A percentile compares a stretch with the other conserved stretches of the same genome.
These are phyloP conservation scores for Nomada fucata DNA, from an alignment of 2,888 invertebrate genomes.

Conservation along the genomic window DNA sequence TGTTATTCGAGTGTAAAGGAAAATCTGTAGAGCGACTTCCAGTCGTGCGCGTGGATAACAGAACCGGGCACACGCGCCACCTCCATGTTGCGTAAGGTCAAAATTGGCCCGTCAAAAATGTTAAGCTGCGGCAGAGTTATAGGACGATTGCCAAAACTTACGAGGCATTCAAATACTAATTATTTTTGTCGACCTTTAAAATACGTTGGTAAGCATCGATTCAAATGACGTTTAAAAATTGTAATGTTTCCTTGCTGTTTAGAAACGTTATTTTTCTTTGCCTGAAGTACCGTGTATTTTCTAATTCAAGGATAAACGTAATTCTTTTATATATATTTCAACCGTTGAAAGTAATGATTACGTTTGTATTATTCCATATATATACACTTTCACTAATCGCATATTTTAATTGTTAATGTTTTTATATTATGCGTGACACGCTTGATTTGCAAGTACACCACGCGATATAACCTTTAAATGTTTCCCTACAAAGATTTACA, in stretches of 20 bases:
- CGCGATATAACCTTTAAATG: conserved; percentile 60
- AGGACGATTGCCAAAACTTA: conserved; percentile 79
- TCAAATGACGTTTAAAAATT: background rate
- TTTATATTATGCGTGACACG: background rate
- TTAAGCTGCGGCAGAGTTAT: conserved; percentile 79
- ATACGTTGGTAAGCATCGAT: conserved; percentile 73
- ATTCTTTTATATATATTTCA: conserved; percentile 2
- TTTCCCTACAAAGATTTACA: background rate
- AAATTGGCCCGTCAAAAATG: conserved; percentile 77
- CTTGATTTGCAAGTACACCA: conserved; percentile 32
- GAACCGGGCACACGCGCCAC: conserved; percentile 55
- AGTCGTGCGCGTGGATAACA: conserved; percentile 56
- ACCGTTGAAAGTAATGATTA: no score
- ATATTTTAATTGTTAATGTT: conserved; percentile 12
- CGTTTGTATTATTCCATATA: background rate
- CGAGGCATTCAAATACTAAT: conserved; percentile 72
- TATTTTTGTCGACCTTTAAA: conserved; percentile 70
- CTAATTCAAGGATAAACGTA: conserved; percentile 8
- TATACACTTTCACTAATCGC: background rate
- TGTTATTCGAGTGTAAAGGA: conserved; percentile 28
- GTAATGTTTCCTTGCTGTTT: background rate
- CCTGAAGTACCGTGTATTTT: background rate
- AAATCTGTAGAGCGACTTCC: conserved; percentile 54
- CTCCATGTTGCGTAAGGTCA: conserved; percentile 77
- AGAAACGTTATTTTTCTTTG: conserved; percentile 9